Percentiles rank a stretch among this genome's conserved stretches.
phyloP scores from a whole-genome alignment of 2,113 vertebrate genomes.

The Saguinus midas region DNA sequence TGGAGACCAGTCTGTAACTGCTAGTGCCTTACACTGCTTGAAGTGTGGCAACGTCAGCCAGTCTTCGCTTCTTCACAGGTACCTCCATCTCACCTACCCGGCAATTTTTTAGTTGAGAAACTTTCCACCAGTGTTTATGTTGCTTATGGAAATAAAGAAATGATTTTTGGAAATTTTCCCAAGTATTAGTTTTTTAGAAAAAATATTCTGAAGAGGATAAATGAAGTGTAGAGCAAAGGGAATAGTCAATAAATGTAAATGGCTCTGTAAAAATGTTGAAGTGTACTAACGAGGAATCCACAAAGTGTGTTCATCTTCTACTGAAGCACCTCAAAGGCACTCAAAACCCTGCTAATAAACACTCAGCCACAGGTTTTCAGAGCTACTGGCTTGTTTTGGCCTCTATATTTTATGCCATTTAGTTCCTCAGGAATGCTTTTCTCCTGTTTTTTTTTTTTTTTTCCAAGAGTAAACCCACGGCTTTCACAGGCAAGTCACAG shows the following conservation, averaged over 20 bases:
- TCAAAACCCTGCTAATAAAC: not conserved
- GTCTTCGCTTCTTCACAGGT: not conserved
- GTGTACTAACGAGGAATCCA: not conserved
- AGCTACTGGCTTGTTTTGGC: not conserved
- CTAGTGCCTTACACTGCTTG: not conserved
- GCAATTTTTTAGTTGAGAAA: not conserved
- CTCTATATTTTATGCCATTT: not conserved
- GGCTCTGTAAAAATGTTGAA: not conserved
- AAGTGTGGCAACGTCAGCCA: rapidly evolving
- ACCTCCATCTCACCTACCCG: not conserved
- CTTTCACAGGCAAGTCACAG: not conserved
- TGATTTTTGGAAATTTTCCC: not conserved
- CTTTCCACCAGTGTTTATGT: not conserved
- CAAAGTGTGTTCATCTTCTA: not conserved
- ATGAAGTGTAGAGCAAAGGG: not conserved
- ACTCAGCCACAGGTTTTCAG: not conserved
- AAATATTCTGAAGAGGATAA: not conserved
- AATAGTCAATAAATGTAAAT: not conserved
- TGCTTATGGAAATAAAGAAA: not conserved
- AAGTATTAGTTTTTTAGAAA: not conserved
- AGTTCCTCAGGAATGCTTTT: not conserved
- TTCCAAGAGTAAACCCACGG: not conserved
- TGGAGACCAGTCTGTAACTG: not conserved
- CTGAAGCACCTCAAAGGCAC: not conserved
- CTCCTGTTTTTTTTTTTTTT: not conserved